phyloP scores from a whole-genome alignment of 2,113 vertebrate species.

The Vidua macroura region DNA sequence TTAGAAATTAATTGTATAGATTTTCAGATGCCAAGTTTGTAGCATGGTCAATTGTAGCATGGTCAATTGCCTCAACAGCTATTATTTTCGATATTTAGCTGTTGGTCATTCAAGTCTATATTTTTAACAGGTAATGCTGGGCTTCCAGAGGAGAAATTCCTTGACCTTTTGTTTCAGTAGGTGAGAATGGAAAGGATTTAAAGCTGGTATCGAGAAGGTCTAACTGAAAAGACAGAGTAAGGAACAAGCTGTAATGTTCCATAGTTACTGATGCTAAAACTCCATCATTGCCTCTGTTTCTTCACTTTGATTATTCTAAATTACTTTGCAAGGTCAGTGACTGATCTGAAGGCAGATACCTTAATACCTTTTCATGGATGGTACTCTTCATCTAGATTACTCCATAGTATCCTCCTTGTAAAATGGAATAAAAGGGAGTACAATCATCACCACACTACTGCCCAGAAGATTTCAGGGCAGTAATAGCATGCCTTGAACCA shows the following conservation, averaged over 20 bases:
- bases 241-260: background rate
- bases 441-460: background rate
- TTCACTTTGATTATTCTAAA: background rate
- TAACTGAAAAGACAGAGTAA: background rate
- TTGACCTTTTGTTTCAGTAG: background rate
- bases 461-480: background rate
- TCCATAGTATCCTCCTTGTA: background rate
- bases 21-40: background rate
- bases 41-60: rapidly evolving
- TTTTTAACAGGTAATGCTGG: background rate
- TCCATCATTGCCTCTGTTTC: background rate
- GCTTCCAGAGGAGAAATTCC: background rate
- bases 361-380: background rate
- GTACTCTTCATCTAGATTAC: background rate
- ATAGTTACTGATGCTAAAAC: background rate
- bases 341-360: background rate
- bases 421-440: background rate
- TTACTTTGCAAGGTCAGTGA: background rate
- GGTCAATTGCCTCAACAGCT: background rate
- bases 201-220: background rate
- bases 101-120: background rate
- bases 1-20: background rate
- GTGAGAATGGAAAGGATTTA: background rate
- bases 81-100: background rate
- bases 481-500: background rate